Base-by-base conservation (phyloP, 2,888 invertebrate species). In the Lasius fuliginosus region DNA sequence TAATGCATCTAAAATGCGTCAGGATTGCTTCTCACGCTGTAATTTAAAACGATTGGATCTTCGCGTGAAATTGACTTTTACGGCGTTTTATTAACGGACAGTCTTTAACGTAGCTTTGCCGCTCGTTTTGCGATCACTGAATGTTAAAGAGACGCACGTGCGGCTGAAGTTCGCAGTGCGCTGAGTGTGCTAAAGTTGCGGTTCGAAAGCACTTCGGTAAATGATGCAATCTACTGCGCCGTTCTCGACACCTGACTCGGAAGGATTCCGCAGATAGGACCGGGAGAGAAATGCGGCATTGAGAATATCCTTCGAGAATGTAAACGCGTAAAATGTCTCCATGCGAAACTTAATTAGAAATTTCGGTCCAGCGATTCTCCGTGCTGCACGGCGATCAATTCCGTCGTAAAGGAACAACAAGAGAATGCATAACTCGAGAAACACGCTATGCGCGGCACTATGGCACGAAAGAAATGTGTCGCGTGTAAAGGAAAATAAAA, bases 201-300 rank as follows among this genome's bases (percentile, higher is more conserved):
- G 49, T 79, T 49, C 42, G 79, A 82, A 79, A 76, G 85, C 86
- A 82, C 76, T 85, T 85, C 77, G 67, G 86, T 88, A 88, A 89
- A 89, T 79, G 85, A 81, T 42, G 85, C 84, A 82, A 89, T 89
- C 86, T 86, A 89, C 85, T 68, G 83, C 77, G 75, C 82, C 88
- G 77, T 89, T 89, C 87, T 86, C 87, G 86, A 82, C 90, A 88
- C 62, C 77, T 82, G 88, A 76, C 46, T 64, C 46, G 83, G 86
- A 82, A 85, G 82, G 81, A 83, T 84, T 77, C 76, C 33, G 12
- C 53, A 82, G 85, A 87, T 89, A 86, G 71, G 71, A 8, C 69
- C 81, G 53, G 27, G 9, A 42, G 68, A 84, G 84, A 86, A 89
- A 86, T 65, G 86, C 68, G 64, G 82, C 68, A 84, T 49, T 75